Evolutionary conservation across 2,797 vertebrate genomes (phyloP), one percentile per base, ranked within the genome.

Genomic region (Ibycter americanus): DNA sequence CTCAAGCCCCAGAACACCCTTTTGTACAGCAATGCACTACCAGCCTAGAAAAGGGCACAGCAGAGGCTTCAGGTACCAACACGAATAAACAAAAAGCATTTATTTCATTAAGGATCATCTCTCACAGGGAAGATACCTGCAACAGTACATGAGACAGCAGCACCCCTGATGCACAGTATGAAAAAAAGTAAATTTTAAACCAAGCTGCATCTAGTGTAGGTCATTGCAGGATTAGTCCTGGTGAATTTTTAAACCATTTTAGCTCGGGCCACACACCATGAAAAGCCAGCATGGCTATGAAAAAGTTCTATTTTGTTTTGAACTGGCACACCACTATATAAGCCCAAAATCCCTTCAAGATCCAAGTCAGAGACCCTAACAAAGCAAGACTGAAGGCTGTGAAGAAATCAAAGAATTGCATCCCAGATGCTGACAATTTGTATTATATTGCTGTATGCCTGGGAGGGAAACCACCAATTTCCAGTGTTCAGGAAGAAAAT

Each of bases 81-180:
- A 20, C 2, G 11, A 89, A 55, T 1, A 77, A 83, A 5, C 16
- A 66, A 46, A 76, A 77, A 26, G 3, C 7, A 18, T 29, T 80
- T 32, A 5, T 32, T 71, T 67, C 20, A 11, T 10, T 7, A 72
- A 61, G 38, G 42, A 34, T 44, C 40, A 20, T 15, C 58, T 55
- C 70, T 32, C 68, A 4, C 0, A 29, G 49, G 25, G 46, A 36
- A 46, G 68, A 61, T 12, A 59, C 26, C 34, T 70, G 58, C 42
- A 58, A 31, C 7, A 13, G 42, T 19, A 7, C 7, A 5, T 0
- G 46, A 61, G 70, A 72, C 1, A 61, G 38, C 1, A 0, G 32
- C 29, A 22, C 18, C 38, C 49, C 56, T 23, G 34, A 67, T 9
- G 19, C 5, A 34, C 2, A 5, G 10, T 2, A 7, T 11, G 25